Percentiles rank a stretch among this genome's conserved stretches.
These are phyloP conservation scores for Eolophus roseicapilla DNA, from an alignment of 2,113 vertebrate species.

Conservation along the genomic window DNA sequence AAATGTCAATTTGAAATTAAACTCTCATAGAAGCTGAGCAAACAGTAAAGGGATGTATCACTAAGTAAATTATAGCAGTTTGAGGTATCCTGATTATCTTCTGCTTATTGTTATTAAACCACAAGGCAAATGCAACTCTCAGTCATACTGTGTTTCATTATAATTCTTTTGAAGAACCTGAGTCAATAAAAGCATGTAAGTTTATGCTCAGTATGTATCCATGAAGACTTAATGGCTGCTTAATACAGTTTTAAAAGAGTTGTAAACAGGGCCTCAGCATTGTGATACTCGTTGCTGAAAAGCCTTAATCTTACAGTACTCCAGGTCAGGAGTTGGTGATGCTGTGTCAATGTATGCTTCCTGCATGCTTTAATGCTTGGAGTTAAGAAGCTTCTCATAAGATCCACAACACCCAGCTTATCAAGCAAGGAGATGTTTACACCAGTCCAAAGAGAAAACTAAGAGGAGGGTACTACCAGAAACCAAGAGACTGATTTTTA, in stretches of 20 bases:
- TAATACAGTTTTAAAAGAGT: neutral
- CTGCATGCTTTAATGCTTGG: neutral
- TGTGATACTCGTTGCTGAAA: neutral
- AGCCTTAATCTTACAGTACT: neutral
- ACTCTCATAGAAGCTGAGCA: neutral
- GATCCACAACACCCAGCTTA: neutral
- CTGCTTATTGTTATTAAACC: neutral
- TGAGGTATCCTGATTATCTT: neutral
- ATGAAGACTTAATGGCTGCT: neutral
- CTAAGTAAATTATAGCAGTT: neutral
- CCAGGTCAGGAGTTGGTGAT: neutral
- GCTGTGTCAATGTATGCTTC: neutral
- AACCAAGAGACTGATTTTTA: neutral
- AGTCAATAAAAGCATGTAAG: neutral
- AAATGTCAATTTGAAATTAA: constrained; percentile 27
- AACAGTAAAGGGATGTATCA: neutral
- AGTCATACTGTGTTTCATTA: neutral
- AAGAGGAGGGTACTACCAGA: neutral
- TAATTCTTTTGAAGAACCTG: neutral
- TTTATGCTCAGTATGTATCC: neutral
- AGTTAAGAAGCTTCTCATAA: neutral
- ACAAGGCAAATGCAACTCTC: neutral
- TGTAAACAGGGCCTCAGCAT: neutral
- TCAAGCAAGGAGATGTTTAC: neutral
- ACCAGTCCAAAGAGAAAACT: neutral